Evolutionary conservation across 2,113 vertebrate genomes (phyloP).

Genomic region (Panthera uncia): DNA sequence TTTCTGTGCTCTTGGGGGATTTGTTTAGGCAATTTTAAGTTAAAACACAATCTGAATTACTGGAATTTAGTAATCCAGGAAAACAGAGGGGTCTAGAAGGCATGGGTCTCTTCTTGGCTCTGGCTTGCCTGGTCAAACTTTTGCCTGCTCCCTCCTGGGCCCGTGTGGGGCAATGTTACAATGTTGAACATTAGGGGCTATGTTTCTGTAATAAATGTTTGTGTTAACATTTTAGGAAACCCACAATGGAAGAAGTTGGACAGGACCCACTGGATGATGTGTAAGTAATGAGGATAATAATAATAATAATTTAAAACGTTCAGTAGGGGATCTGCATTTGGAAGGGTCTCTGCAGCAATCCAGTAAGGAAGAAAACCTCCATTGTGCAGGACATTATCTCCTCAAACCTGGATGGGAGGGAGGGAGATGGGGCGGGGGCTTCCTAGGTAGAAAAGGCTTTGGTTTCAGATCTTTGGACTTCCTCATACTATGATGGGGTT

Average conservation of each 20-base stretch:
- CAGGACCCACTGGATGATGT: background rate
- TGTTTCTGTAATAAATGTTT: background rate
- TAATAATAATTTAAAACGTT: background rate
- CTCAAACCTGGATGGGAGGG: background rate
- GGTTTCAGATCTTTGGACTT: background rate
- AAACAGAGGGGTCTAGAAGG: background rate
- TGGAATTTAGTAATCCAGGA: background rate
- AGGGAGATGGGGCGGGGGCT: no score
- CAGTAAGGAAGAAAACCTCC: background rate
- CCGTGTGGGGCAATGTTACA: background rate
- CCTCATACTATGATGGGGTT: background rate
- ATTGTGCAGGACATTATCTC: no score
- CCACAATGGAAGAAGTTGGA: constrained; percentile 36
- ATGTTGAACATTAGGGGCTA: background rate
- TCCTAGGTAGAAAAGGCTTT: background rate
- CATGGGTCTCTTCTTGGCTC: background rate
- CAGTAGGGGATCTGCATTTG: background rate
- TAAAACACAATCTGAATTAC: background rate
- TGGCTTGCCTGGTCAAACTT: background rate
- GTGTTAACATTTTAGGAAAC: constrained; percentile 26
- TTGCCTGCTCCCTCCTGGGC: background rate
- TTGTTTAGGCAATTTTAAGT: background rate
- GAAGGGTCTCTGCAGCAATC: background rate
- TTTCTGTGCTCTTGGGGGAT: background rate
- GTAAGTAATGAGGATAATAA: constrained; percentile 13